Conservation (phyloP, 1,140 invertebrate genomes). For the Eurytemora carolleeae region DNA sequence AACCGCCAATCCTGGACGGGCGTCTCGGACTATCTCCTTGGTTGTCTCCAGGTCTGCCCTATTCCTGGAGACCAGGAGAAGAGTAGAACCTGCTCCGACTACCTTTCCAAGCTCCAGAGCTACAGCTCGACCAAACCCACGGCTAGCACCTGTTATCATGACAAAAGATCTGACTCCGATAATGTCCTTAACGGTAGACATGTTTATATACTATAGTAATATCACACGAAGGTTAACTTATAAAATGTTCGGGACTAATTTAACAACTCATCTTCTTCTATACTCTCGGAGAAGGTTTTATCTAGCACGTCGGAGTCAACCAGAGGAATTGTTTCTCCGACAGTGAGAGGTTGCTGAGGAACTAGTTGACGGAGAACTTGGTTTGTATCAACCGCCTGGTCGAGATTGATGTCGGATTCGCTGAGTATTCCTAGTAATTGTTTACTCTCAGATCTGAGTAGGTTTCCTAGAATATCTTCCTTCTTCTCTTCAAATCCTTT, state of each 20-base stretch:
- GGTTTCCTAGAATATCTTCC: background rate
- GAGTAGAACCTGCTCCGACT: background rate
- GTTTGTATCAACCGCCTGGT: background rate
- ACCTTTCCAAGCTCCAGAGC: background rate
- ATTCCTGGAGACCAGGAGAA: background rate
- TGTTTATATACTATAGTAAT: too few species aligned
- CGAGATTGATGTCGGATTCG: background rate
- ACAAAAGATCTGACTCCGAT: background rate
- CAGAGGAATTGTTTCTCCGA: background rate
- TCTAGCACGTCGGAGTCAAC: background rate
- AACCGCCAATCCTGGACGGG: background rate
- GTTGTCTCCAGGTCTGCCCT: background rate
- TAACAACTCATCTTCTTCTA: background rate
- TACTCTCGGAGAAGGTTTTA: background rate
- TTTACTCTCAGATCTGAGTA: background rate
- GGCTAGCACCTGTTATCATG: slow-evolving; percentile 2
- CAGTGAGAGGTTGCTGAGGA: background rate
- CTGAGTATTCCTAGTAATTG: background rate
- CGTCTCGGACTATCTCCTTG: background rate
- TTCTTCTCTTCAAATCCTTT: background rate
- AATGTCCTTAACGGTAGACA: background rate
- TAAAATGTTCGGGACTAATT: too few species aligned
- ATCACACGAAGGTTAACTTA: too few species aligned
- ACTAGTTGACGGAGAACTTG: background rate
- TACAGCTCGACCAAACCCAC: slow-evolving; percentile 10